Conservation (phyloP, 2,113 vertebrate genomes). For the Pseudorectes ferrugineus region DNA sequence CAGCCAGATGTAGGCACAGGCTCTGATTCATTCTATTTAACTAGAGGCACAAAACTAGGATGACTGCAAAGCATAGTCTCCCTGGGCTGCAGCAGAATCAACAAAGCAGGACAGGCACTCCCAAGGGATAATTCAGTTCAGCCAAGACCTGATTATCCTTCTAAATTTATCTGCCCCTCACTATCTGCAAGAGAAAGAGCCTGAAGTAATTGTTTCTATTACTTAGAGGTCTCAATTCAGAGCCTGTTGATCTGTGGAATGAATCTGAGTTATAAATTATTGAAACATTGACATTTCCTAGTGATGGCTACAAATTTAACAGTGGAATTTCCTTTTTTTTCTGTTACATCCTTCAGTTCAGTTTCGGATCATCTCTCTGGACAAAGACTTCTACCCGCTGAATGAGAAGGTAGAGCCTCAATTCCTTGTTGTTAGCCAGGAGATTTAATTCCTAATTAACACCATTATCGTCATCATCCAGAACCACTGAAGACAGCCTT, state of each 20-base stretch:
- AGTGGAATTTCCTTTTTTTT: neutral
- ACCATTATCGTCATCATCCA: neutral
- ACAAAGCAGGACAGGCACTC: neutral
- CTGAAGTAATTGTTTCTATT: neutral
- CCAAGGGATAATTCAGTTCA: neutral
- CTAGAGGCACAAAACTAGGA: neutral
- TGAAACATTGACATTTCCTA: neutral
- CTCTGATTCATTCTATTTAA: neutral
- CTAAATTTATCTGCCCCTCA: neutral
- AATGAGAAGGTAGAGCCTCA: slow-evolving; percentile 65
- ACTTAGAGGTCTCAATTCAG: neutral
- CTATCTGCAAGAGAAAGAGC: neutral
- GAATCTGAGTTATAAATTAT: neutral
- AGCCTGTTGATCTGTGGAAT: neutral
- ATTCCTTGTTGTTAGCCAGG: neutral
- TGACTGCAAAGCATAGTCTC: neutral
- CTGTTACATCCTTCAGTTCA: slow-evolving; percentile 38
- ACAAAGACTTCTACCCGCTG: slow-evolving; percentile 63
- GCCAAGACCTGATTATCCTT: neutral
- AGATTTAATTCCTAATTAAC: neutral
- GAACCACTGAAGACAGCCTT: neutral
- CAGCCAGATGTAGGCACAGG: neutral
- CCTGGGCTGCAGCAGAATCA: neutral
- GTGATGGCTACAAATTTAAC: neutral
- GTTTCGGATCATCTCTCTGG: slow-evolving; percentile 67